phyloP scores from a whole-genome alignment of 2,113 vertebrate species.

The Myocastor coypus region DNA sequence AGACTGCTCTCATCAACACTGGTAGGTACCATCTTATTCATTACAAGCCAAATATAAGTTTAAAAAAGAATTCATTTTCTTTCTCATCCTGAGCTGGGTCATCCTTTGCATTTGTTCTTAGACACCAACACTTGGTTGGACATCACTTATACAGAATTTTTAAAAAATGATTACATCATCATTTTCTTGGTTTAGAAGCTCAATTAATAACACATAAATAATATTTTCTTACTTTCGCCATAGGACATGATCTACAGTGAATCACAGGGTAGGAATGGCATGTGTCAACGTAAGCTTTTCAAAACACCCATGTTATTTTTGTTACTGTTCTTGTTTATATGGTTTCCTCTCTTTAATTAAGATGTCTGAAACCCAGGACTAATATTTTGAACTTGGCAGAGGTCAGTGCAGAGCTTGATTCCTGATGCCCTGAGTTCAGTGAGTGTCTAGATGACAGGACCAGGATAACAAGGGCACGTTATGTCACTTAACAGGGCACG shows the following conservation, averaged over 20 bases:
- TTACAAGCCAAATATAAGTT: background rate
- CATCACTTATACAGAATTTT: background rate
- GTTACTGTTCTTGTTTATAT: background rate
- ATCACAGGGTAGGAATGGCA: background rate
- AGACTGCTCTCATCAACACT: background rate
- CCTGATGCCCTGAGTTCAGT: background rate
- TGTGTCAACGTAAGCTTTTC: background rate
- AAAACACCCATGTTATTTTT: background rate
- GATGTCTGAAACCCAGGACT: background rate
- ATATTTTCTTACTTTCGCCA: background rate
- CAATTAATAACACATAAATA: background rate
- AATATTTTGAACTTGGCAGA: background rate
- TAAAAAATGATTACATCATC: background rate
- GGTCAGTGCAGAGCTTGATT: background rate
- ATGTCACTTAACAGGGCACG: fast-evolving
- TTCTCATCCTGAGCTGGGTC: background rate
- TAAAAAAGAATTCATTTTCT: background rate
- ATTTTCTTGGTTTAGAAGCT: background rate
- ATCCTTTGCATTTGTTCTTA: background rate
- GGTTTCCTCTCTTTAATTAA: background rate
- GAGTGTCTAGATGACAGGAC: background rate
- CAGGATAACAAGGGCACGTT: fast-evolving
- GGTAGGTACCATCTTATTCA: background rate
- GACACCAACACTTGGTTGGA: background rate
- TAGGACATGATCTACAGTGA: background rate